Evolutionary conservation across 2,888 invertebrate genomes (phyloP).

Genomic region (Drosophila acutilabella): DNA sequence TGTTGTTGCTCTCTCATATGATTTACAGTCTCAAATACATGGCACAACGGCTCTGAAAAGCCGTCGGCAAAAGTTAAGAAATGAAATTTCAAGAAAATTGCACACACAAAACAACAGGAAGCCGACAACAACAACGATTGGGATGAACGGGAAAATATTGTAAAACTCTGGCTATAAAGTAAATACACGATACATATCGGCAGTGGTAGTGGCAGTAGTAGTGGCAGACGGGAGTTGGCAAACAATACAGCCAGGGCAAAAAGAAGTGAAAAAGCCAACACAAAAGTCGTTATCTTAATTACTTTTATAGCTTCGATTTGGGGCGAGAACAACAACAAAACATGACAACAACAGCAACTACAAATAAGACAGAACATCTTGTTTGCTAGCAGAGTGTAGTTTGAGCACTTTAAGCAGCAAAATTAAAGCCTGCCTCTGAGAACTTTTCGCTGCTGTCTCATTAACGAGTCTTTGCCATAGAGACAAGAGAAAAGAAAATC

Average conservation of each 20-base stretch:
- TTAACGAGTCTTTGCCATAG: constrained; percentile 56
- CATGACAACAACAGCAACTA: constrained; percentile 19
- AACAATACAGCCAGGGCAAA: constrained; percentile 2
- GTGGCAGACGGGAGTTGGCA: constrained; percentile 11
- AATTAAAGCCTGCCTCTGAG: constrained; percentile 13
- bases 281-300: constrained; percentile 83
- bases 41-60: constrained; percentile 43
- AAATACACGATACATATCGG: constrained; percentile 64
- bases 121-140: constrained; percentile 34
- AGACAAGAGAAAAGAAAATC: constrained; percentile 49
- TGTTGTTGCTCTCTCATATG: constrained; percentile 44
- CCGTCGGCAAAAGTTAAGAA: constrained; percentile 76
- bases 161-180: constrained; percentile 75
- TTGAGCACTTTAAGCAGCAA: constrained; percentile 29
- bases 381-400: constrained; percentile 3
- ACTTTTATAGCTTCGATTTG: constrained; percentile 82
- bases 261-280: constrained; percentile 49
- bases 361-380: constrained; percentile 3
- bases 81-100: constrained; percentile 79
- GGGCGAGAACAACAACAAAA: constrained; percentile 29
- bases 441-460: constrained; percentile 48
- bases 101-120: constrained; percentile 75
- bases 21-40: constrained; percentile 67
- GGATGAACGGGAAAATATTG: constrained; percentile 67
- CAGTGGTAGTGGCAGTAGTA: background rate